Evolutionary conservation across 2,888 invertebrate species (phyloP).

Genomic region (Drosophila borealis): DNA sequence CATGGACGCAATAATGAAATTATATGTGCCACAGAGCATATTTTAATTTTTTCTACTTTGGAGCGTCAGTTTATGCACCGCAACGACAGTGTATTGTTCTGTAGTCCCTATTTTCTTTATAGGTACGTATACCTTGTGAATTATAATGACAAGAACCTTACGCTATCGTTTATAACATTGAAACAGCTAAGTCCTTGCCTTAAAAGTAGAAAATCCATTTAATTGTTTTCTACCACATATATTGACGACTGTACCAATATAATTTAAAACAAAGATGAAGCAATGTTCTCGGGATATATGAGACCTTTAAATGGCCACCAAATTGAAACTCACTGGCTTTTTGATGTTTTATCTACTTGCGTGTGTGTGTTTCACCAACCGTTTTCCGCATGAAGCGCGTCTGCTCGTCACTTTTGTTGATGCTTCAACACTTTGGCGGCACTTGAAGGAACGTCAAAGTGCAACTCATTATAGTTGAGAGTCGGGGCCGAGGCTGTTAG

Average conservation of each 20-base stretch:
- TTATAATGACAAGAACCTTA: no score
- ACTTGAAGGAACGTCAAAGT: conserved; percentile 70
- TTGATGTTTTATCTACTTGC: conserved; percentile 8
- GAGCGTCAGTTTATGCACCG: no score
- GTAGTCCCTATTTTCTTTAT: no score
- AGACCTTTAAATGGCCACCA: neutral
- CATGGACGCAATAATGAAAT: neutral
- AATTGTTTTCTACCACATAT: no score
- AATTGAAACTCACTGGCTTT: neutral
- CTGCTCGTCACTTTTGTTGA: conserved; percentile 51
- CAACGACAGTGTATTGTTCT: no score
- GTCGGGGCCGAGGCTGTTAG: conserved; percentile 47
- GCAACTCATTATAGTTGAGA: conserved; percentile 74
- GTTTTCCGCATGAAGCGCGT: conserved; percentile 8
- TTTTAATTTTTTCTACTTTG: no score
- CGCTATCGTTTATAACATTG: no score
- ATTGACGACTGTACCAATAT: no score
- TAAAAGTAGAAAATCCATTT: no score
- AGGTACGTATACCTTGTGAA: no score
- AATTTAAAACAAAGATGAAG: neutral
- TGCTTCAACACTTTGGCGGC: conserved; percentile 58
- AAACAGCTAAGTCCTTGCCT: no score
- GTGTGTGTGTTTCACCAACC: conserved; percentile 12
- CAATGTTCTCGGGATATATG: neutral
- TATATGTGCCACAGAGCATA: neutral